Conservation (phyloP, 2,113 vertebrate genomes). For the Ammodytes marinus region DNA sequence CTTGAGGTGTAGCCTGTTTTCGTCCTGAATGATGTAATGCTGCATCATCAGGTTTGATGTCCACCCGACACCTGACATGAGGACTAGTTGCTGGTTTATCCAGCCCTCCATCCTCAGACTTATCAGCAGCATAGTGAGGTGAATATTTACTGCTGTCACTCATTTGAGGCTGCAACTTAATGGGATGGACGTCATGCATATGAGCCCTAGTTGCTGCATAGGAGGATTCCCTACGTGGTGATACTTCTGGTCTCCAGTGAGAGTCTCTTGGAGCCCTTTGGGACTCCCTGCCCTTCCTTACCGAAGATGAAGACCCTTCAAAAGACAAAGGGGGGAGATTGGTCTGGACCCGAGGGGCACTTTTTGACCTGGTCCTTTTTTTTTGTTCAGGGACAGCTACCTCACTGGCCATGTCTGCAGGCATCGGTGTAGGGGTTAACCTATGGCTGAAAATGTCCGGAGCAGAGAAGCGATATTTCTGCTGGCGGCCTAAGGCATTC, state of each 20-base stretch:
- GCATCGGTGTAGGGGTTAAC: slow-evolving; percentile 73
- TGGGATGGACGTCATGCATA: slow-evolving; percentile 92
- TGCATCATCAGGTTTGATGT: slow-evolving; percentile 93
- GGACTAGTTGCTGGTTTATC: slow-evolving; percentile 87
- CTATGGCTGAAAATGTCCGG: slow-evolving; percentile 82
- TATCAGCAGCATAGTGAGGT: slow-evolving; percentile 87
- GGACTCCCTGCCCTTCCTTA: slow-evolving; percentile 87
- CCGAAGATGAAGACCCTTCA: slow-evolving; percentile 80
- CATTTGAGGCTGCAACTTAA: slow-evolving; percentile 94
- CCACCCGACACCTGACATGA: slow-evolving; percentile 94
- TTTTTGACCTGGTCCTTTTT: slow-evolving; percentile 92
- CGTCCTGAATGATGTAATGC: slow-evolving; percentile 85
- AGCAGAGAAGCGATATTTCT: slow-evolving; percentile 84
- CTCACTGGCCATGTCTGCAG: slow-evolving; percentile 78
- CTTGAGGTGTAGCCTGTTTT: slow-evolving; percentile 77
- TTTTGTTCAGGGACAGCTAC: slow-evolving; percentile 81
- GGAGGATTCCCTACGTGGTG: slow-evolving; percentile 86
- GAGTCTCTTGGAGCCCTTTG: slow-evolving; percentile 84
- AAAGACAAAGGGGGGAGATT: slow-evolving; percentile 86
- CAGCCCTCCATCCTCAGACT: slow-evolving; percentile 82
- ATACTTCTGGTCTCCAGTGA: slow-evolving; percentile 83
- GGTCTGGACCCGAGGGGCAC: slow-evolving; percentile 89
- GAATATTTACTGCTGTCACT: slow-evolving; percentile 89
- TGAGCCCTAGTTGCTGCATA: slow-evolving; percentile 85
- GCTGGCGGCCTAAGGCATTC: slow-evolving; percentile 84